Base-by-base conservation (phyloP, 2,797 vertebrate species). In the Silurus aristotelis region DNA sequence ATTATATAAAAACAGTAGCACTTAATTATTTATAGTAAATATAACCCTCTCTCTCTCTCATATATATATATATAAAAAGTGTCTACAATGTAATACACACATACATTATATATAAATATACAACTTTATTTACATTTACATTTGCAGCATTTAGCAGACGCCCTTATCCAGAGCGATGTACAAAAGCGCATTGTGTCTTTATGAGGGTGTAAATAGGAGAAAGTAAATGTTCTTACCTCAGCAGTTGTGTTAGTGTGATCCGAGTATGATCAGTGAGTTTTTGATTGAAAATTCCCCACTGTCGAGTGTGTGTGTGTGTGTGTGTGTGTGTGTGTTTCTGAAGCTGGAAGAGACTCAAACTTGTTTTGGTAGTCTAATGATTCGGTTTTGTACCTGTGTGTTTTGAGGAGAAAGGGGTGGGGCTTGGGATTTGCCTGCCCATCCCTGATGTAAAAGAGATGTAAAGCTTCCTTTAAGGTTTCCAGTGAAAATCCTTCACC, bases 381-480 rank as follows among this genome's bases (percentile, higher is more conserved):
- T 58, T 3, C 5, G 20, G 27, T 9, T 77, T 60, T 60, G 10
- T 20, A 60, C 25, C 19, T 14, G 8, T 19, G 46, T 67, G 31
- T 64, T n/a, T 0, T 12, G 43, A 19, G 77, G 25, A 20, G 73
- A 31, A 79, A 55, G 20, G 76, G 31, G 22, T 15, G 71, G 25
- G 27, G 55, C 38, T 60, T 52, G 79, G 84, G 55, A 73, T 83
- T 83, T 87, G 86, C 55, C 78, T 87, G 58, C 31, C 48, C 31
- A 43, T 66, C 68, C 64, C 60, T 19, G 71, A 80, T 87, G 86
- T 76, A 87, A 87, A 87, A 48, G 19, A 87, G 82, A 87, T 87
- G 86, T 72, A 87, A 87, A 86, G 68, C 19, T 56, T 83, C 31
- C 68, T 25, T 31, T 48, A 13, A 25, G 80, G 9, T 46, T 81